Evolutionary conservation across 2,797 vertebrate species (phyloP), one percentile per base, ranked within the genome.

Genomic region (Aplochiton taeniatus): DNA sequence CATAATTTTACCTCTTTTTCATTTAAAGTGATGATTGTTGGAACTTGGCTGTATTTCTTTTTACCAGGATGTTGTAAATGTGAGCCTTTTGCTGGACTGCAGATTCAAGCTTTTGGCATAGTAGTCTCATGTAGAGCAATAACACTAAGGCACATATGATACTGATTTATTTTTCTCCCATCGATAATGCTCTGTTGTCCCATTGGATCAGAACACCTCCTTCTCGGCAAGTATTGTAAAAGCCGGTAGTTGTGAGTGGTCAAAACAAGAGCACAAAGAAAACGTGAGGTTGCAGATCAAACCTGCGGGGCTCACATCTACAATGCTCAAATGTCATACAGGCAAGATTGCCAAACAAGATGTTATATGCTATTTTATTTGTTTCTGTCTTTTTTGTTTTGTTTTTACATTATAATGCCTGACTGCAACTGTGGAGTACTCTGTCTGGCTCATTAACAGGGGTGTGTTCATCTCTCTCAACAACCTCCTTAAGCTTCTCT

Each of bases 281-380:
- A 1, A 17, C 41, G 41, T 17, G 48, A 41, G 41, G 47, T 5
- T 45, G 18, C n/a, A 56, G 44, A 46, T 9, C 14, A 17, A n/a
- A 52, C 12, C 3, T 10, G 45, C 53, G 5, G 61, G 70, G 63
- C 76, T 76, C 76, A 12, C 75, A 60, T 71, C 76, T 76, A 13
- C 41, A 19, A 9, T 16, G 43, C 50, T 6, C 14, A 8, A 4
- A 42, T 5, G 50, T 45, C 7, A 41, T 54, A 67, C 66, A 42
- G 63, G 67, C 46, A 17, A 65, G 67, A 12, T 61, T 45, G 61
- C 9, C 54, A 87, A 87, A 86, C 85, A 86, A 89, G 88, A 73
- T 51, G 43, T 31, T 60, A 48, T 8, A 53, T 18, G 48, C 18
- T 69, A 42, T 13, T 47, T 8, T 61, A 47, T 31, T 19, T 55